Evolutionary conservation across 2,113 vertebrate species (phyloP).

Genomic region (Ornithorhynchus anatinus): DNA sequence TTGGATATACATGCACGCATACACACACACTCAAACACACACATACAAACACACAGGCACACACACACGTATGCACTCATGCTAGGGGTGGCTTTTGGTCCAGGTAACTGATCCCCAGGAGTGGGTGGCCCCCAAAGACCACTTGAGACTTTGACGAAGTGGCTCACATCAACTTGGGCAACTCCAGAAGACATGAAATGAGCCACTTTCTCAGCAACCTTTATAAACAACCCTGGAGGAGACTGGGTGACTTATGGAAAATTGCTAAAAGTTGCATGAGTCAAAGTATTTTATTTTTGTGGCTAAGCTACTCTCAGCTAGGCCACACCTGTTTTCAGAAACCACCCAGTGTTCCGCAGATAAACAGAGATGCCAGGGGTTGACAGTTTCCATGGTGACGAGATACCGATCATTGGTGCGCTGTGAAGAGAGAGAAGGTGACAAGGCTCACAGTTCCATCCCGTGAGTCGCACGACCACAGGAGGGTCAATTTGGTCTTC

Average conservation of each 20-base stretch:
- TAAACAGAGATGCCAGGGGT: slow-evolving; percentile 48
- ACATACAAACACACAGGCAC: too few species aligned
- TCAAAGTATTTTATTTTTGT: slow-evolving; percentile 44
- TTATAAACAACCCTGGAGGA: slow-evolving; percentile 27
- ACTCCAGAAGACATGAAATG: not conserved
- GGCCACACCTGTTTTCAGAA: slow-evolving; percentile 68
- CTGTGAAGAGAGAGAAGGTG: not conserved
- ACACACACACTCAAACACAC: too few species aligned
- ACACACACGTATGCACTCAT: too few species aligned
- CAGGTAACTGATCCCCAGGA: too few species aligned
- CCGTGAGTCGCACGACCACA: too few species aligned
- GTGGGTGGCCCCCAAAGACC: too few species aligned
- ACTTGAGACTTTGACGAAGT: too few species aligned
- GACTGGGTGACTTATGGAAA: slow-evolving; percentile 35
- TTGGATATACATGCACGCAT: too few species aligned
- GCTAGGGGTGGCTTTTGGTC: too few species aligned
- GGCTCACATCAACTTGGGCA: too few species aligned
- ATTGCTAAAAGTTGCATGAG: slow-evolving; percentile 41
- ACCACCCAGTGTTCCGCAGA: slow-evolving; percentile 46
- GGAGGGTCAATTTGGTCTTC: too few species aligned
- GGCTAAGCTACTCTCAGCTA: slow-evolving; percentile 29
- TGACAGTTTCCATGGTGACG: slow-evolving; percentile 58
- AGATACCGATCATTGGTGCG: slow-evolving; percentile 48
- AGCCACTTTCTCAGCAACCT: slow-evolving; percentile 8
- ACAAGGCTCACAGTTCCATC: not conserved